These are phyloP conservation scores for Larimichthys crocea DNA, from an alignment of 2,113 vertebrate species.

Conservation along the genomic window DNA sequence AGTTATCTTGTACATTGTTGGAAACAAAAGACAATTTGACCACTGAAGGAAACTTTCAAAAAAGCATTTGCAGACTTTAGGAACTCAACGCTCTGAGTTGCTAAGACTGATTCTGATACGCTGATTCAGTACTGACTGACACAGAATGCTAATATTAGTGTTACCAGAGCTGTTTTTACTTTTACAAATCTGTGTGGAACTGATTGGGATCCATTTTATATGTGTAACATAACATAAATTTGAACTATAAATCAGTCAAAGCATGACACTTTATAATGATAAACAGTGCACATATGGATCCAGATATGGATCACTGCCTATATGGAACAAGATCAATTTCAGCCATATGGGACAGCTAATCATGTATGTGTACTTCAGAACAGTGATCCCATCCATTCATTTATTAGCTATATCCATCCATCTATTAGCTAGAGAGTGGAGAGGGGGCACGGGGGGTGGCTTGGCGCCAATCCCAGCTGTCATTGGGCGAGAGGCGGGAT, in stretches of 20 bases:
- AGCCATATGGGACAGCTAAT: not conserved
- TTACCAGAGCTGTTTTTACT: not conserved
- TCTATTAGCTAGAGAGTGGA: not conserved
- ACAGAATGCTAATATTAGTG: not conserved
- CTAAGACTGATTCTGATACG: not conserved
- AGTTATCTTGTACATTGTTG: slow-evolving; percentile 15
- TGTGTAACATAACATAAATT: not conserved
- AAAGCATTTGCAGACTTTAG: not conserved
- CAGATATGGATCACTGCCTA: rapidly evolving
- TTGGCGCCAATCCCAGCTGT: not conserved
- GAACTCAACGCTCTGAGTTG: not conserved
- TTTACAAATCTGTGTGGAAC: not conserved
- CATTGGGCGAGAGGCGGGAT: not conserved
- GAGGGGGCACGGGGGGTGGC: no score
- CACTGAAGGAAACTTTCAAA: not conserved
- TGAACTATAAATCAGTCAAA: not conserved
- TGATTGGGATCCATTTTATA: not conserved
- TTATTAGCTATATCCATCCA: not conserved
- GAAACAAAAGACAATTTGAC: slow-evolving; percentile 4
- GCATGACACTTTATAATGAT: not conserved
- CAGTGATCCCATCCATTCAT: no score
- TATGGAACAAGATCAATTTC: not conserved
- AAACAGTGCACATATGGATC: not conserved
- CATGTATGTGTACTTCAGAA: no score
- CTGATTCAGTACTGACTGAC: not conserved